A percentile compares a stretch with the other conserved stretches of the same genome.
Conservation (phyloP, 2,888 invertebrate genomes). For the Homarus gammarus region DNA sequence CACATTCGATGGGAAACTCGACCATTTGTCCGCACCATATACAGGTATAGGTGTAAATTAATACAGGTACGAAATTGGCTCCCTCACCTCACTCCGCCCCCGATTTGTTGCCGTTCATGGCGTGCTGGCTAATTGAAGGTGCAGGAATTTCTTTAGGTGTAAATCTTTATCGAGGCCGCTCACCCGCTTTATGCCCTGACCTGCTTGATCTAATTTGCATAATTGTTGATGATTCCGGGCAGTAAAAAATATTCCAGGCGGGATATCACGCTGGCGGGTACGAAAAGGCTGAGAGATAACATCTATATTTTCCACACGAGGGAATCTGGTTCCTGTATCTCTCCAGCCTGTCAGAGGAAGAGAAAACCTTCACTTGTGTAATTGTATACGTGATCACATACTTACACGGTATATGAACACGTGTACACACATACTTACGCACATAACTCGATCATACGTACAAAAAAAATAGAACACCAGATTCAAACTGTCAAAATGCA, state of each 20-base stretch:
- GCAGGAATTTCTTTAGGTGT: background rate
- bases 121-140: background rate
- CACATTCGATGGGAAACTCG: too few species aligned
- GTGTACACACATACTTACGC: too few species aligned
- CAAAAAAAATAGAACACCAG: too few species aligned
- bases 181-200: background rate
- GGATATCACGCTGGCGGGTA: background rate
- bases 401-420: too few species aligned
- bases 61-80: background rate
- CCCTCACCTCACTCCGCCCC: too few species aligned
- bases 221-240: background rate
- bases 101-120: background rate
- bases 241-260: background rate
- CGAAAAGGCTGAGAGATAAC: background rate
- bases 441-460: too few species aligned
- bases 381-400: too few species aligned
- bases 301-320: background rate
- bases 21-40: too few species aligned
- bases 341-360: too few species aligned
- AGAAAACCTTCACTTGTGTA: too few species aligned
- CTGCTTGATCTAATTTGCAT: conserved; percentile 7
- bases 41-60: background rate
- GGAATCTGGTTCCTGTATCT: background rate
- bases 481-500: too few species aligned
- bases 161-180: background rate